These are phyloP conservation scores for Lerema accius DNA, from an alignment of 1,140 invertebrate genomes.

Conservation along the genomic window DNA sequence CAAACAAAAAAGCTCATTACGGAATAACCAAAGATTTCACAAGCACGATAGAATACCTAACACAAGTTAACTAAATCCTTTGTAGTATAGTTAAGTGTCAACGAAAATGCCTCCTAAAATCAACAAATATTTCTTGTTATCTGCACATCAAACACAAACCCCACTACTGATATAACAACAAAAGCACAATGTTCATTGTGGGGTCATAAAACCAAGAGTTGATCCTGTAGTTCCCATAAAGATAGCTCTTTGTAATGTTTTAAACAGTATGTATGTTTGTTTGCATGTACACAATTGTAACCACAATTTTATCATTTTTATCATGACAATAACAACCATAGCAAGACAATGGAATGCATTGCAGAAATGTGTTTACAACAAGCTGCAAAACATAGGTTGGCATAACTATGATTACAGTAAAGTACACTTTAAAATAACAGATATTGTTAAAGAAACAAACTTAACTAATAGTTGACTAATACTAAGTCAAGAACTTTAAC, in stretches of 20 bases:
- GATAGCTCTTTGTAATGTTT: neutral
- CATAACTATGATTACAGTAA: too few species aligned
- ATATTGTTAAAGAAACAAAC: too few species aligned
- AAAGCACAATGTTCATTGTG: neutral
- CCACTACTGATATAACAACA: neutral
- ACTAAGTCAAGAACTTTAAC: too few species aligned
- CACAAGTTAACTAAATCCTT: too few species aligned
- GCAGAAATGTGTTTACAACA: neutral
- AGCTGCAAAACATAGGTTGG: neutral
- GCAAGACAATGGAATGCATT: neutral
- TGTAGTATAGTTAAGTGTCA: too few species aligned
- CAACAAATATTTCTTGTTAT: neutral
- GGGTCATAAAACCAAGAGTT: neutral
- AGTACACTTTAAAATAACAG: too few species aligned
- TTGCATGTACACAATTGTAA: neutral
- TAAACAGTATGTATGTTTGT: neutral
- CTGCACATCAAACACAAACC: neutral
- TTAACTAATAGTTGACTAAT: too few species aligned
- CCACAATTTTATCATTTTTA: neutral
- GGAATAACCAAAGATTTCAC: too few species aligned
- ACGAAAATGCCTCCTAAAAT: too few species aligned
- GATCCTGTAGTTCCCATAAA: neutral
- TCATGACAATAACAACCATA: neutral
- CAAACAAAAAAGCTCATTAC: too few species aligned
- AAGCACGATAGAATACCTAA: too few species aligned